Percentiles rank a stretch among this genome's conserved stretches.
These are phyloP conservation scores for Pangasius sanitwongsei DNA, from an alignment of 2,797 vertebrate genomes.

Conservation along the genomic window DNA sequence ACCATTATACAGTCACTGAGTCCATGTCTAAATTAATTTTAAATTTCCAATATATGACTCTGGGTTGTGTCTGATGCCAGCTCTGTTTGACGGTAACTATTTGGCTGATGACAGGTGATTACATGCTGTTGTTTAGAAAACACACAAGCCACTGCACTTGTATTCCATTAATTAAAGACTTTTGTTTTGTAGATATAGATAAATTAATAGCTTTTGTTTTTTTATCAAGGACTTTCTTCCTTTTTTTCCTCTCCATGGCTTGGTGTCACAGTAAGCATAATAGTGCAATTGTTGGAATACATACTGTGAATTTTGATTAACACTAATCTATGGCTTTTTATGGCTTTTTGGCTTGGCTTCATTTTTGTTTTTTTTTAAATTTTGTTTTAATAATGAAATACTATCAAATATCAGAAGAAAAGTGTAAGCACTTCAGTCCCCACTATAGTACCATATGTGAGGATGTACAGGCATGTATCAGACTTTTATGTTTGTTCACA, in stretches of 20 bases:
- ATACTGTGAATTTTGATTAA: neutral
- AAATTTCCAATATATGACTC: neutral
- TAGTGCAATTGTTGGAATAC: neutral
- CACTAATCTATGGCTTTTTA: neutral
- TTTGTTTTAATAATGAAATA: neutral
- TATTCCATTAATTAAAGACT: conserved; percentile 7
- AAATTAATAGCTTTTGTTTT: neutral
- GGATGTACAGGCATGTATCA: neutral
- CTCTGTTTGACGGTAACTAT: neutral
- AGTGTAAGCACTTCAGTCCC: neutral
- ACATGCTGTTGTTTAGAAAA: conserved; percentile 33
- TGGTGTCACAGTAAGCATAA: neutral
- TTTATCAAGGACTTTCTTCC: neutral
- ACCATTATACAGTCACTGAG: conserved; percentile 19
- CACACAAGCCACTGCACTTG: conserved; percentile 7
- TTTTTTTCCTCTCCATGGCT: neutral
- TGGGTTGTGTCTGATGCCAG: conserved; percentile 12
- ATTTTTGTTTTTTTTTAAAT: neutral
- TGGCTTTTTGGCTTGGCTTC: too few relatives aligned
- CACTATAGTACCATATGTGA: neutral
- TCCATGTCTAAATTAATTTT: conserved; percentile 21
- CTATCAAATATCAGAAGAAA: neutral
- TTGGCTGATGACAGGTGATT: conserved; percentile 26
- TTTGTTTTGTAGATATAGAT: conserved; percentile 31
- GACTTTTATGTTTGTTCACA: neutral